A percentile compares a stretch with the other conserved stretches of the same genome.
Evolutionary conservation across 2,113 vertebrate species (phyloP).

Genomic region (Dipodomys ordii): DNA sequence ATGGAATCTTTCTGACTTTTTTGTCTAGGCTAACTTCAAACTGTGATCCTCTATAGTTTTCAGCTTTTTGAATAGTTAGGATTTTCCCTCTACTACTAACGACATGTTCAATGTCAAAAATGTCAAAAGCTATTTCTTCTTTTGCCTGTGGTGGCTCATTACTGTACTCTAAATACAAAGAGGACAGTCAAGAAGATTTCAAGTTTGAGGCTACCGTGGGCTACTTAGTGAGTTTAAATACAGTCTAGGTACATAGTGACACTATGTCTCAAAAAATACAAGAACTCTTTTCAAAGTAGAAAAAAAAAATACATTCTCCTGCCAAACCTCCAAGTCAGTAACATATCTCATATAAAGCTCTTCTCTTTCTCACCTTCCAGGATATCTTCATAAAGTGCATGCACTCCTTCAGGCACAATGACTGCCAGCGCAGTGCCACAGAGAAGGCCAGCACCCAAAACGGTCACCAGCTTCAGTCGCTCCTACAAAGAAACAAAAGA

Average conservation of each 20-base stretch:
- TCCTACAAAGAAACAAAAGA: constrained; percentile 89
- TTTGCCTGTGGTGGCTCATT: too few species aligned
- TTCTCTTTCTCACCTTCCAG: constrained; percentile 91
- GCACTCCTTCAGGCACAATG: constrained; percentile 98
- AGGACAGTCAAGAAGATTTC: too few species aligned
- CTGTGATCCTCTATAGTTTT: too few species aligned
- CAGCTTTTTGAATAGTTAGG: too few species aligned
- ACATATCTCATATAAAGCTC: constrained; percentile 9
- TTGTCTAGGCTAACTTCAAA: too few species aligned
- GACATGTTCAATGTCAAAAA: background rate
- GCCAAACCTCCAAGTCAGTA: background rate
- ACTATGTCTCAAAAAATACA: background rate
- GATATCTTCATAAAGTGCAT: constrained; percentile 98
- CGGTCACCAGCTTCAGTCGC: constrained; percentile 96
- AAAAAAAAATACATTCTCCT: constrained; percentile 10
- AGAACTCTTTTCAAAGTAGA: constrained; percentile 17
- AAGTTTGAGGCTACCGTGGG: too few species aligned
- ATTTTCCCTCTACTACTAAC: background rate
- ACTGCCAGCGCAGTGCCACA: constrained; percentile 98
- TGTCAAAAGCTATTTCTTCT: background rate
- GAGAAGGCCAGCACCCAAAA: constrained; percentile 96
- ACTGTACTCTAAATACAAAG: too few species aligned
- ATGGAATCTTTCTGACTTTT: too few species aligned
- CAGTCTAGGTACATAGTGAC: too few species aligned
- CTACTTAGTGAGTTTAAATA: too few species aligned